Evolutionary conservation across 1,140 invertebrate species (phyloP), one percentile per base, ranked within the genome.

Genomic region (Coboldia fuscipes): DNA sequence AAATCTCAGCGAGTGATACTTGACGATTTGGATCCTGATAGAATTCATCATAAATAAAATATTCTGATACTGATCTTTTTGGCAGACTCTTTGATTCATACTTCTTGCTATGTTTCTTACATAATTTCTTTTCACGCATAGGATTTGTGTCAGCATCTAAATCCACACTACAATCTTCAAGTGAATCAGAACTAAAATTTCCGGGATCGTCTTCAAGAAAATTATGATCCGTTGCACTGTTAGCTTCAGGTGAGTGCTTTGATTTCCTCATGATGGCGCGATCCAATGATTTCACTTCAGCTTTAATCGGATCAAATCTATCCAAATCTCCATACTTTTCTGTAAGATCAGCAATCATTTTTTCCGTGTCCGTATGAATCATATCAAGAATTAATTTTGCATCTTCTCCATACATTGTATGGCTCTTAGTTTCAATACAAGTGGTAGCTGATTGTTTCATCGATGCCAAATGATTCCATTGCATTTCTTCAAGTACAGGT

Each of bases 171-270:
- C 72, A 73, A 33, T 73, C 70, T 51, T 78, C 75, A 15, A 78
- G 51, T 1, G 74, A 77, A 57, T 80, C 75, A 10, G 75, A 76
- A 34, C 74, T 77, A 36, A 77, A 77, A 44, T 74, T 75, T 0
- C 65, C 71, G 33, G 74, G 65, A 6, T 69, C 66, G 17, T 58
- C 63, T 37, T 34, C 27, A 15, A 22, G 7, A 12, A 34, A 20
- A 32, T 13, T 23, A 16, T 36, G 27, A 10, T 36, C 28, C 6
- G 43, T 38, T 2, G 5, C 7, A 36, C 12, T 6, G n/a, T n/a
- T n/a, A n/a, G n/a, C n/a, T n/a, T n/a, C n/a, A n/a, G n/a, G n/a
- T n/a, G n/a, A n/a, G n/a, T n/a, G n/a, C n/a, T n/a, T n/a, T n/a
- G n/a, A n/a, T n/a, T n/a, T n/a, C n/a, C n/a, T n/a, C 30, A 21